Percentiles rank a stretch among this genome's conserved stretches.
Evolutionary conservation across 30 jellyfish, hydroid and myxozoan genomes (phyloP).

Genomic region (Aurelia aurita): DNA sequence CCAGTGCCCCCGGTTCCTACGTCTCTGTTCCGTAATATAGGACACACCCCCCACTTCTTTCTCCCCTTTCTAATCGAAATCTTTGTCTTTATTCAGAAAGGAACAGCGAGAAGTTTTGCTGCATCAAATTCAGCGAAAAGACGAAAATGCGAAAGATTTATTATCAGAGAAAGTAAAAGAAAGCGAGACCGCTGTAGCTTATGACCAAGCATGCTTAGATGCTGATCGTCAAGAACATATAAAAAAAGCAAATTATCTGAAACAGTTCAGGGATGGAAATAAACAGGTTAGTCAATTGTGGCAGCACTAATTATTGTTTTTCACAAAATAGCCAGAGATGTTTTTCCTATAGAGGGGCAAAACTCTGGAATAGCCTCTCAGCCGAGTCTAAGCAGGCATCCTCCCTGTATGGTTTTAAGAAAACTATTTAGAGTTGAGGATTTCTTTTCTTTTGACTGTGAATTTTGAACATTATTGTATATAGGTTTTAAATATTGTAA

Average conservation of each 20-base stretch:
- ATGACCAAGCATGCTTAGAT: conserved; percentile 65
- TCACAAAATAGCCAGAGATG: not conserved
- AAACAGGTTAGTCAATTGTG: conserved; percentile 57
- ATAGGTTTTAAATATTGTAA: too few relatives aligned
- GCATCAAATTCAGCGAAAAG: conserved; percentile 66
- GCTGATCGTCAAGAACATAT: conserved; percentile 62
- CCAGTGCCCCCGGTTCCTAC: too few relatives aligned
- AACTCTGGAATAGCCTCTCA: too few relatives aligned
- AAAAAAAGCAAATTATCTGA: conserved; percentile 55
- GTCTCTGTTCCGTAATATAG: too few relatives aligned
- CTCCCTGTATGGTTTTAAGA: too few relatives aligned
- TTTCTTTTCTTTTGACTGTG: too few relatives aligned
- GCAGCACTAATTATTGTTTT: not conserved
- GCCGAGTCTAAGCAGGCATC: too few relatives aligned
- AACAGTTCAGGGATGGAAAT: conserved; percentile 88
- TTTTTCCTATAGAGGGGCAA: not conserved
- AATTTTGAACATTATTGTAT: too few relatives aligned
- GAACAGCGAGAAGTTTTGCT: conserved; percentile 80
- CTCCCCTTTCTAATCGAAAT: too few relatives aligned
- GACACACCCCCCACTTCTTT: too few relatives aligned
- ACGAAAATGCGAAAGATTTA: conserved; percentile 28
- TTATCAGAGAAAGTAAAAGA: conserved; percentile 69
- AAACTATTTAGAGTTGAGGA: too few relatives aligned
- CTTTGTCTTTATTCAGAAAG: conserved; percentile 26
- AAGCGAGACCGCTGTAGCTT: conserved; percentile 87